Evolutionary conservation across 92 coral and sea anemone species (phyloP).

Genomic region (Desmophyllum pertusum): DNA sequence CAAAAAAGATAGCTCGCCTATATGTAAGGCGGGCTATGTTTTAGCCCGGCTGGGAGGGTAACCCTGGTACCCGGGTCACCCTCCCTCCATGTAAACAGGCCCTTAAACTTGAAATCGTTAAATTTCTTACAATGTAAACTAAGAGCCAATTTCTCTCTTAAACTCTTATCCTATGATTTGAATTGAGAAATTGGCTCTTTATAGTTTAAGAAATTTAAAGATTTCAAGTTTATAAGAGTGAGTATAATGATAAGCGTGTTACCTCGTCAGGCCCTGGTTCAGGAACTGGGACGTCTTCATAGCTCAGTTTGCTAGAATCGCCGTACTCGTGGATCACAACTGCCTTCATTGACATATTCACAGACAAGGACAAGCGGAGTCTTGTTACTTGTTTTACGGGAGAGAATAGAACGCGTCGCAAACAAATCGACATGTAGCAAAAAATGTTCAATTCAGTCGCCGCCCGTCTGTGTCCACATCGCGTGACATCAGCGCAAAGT

Average conservation of each 20-base stretch:
- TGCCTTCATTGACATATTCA: conserved; percentile 76
- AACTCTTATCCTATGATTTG: no score
- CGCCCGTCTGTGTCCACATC: background rate
- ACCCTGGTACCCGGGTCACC: no score
- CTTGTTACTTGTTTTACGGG: conserved; percentile 5
- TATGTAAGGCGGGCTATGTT: no score
- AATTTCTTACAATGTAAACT: no score
- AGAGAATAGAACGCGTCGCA: background rate
- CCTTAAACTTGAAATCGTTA: no score
- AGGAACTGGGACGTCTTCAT: conserved; percentile 65
- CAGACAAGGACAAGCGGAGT: background rate
- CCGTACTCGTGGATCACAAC: conserved; percentile 71
- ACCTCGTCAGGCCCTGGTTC: conserved; percentile 69
- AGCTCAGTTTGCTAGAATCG: conserved; percentile 63
- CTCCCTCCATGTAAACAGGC: no score
- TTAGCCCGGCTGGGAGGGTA: no score
- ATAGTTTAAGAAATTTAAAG: no score
- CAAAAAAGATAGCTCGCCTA: no score
- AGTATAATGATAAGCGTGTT: background rate
- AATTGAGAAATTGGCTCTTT: no score
- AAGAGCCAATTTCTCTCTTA: no score
- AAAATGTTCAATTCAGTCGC: background rate
- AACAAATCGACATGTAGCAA: background rate
- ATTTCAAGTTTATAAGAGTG: no score
- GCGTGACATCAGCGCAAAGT: background rate